These are phyloP conservation scores for Palythoa caribaeorum DNA, from an alignment of 92 coral and sea anemone species.

Conservation along the genomic window DNA sequence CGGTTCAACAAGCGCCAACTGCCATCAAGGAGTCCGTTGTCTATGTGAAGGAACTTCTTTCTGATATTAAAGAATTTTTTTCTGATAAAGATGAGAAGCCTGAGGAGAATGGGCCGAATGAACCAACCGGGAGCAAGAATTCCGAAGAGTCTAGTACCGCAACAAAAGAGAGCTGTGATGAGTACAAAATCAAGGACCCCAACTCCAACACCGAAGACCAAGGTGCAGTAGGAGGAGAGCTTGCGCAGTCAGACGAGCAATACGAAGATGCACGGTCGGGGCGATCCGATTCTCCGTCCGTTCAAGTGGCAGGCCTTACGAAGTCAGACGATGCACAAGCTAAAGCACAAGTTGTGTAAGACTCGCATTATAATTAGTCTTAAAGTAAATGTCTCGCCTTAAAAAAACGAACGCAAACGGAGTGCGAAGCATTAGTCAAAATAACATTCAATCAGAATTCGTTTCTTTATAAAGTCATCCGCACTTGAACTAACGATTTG, in stretches of 20 bases:
- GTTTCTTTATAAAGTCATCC: too few species aligned
- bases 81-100: slow-evolving; percentile 58
- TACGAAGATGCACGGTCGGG: slow-evolving; percentile 44
- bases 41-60: slow-evolving; percentile 65
- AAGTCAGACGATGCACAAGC: slow-evolving; percentile 6
- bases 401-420: too few species aligned
- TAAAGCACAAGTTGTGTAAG: not conserved
- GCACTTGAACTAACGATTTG: too few species aligned
- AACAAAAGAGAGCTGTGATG: not conserved
- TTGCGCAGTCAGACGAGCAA: slow-evolving; percentile 32
- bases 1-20: slow-evolving; percentile 79
- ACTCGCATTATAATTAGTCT: not conserved
- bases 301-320: not conserved
- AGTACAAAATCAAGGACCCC: slow-evolving; percentile 39
- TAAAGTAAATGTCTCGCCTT: too few species aligned
- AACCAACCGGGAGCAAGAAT: slow-evolving; percentile 1
- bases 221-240: not conserved
- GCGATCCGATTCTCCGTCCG: not conserved
- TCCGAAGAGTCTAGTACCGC: slow-evolving; percentile 16
- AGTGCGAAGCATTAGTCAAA: too few species aligned
- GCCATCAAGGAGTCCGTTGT: slow-evolving; percentile 73
- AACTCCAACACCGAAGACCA: not conserved
- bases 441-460: too few species aligned
- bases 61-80: slow-evolving; percentile 69
- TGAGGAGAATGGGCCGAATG: slow-evolving; percentile 34